Conservation (phyloP, 2,113 vertebrate genomes). For the Hepsetus odoe region DNA sequence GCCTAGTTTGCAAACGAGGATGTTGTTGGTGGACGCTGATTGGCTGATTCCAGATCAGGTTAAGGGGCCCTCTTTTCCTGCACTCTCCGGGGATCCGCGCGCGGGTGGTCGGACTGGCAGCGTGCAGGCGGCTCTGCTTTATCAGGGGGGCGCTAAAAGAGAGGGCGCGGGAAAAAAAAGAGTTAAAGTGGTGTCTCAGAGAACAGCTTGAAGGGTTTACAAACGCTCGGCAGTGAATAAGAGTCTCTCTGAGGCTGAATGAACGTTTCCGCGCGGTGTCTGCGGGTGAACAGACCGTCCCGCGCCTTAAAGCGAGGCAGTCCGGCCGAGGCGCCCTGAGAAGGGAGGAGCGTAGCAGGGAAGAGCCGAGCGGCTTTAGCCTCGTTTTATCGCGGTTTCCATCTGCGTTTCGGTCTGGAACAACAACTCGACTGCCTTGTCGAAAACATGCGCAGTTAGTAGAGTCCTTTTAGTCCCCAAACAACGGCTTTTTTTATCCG, state of each 20-base stretch:
- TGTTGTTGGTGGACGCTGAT: constrained; percentile 47
- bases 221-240: too few species aligned
- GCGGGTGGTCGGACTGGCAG: background rate
- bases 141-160: background rate
- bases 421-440: background rate
- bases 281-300: constrained; percentile 2
- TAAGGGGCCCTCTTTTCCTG: constrained; percentile 56
- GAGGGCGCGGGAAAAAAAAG: background rate
- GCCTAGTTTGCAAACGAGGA: constrained; percentile 49
- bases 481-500: constrained; percentile 2
- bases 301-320: constrained; percentile 25
- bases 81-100: background rate
- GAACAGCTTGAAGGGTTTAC: background rate
- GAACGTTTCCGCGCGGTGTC: constrained; percentile 55
- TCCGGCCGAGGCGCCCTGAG: constrained; percentile 23
- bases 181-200: background rate
- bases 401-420: constrained; percentile 1
- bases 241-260: constrained; percentile 56
- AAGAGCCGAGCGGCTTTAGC: constrained; percentile 25
- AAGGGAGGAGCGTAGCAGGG: constrained; percentile 51
- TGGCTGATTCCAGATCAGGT: constrained; percentile 52
- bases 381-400: constrained; percentile 6
- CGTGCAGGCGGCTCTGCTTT: background rate
- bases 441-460: background rate
- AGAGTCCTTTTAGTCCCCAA: background rate